Conservation (phyloP, 2,888 invertebrate genomes). For the Sipha maydis region DNA sequence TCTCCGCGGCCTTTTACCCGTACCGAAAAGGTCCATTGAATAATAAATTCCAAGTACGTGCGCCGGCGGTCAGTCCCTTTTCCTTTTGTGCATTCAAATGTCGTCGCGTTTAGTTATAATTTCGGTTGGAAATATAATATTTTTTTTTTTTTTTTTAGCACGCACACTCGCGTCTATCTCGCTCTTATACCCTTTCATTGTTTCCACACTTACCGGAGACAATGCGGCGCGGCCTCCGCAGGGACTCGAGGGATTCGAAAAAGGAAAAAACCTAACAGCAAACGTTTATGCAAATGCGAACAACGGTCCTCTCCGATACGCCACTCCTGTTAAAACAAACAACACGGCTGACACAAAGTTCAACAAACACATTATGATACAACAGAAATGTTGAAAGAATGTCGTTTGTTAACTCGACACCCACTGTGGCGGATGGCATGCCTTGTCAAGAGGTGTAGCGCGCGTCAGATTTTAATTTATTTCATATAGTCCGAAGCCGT, state of each 20-base stretch:
- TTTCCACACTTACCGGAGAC: slow-evolving; percentile 59
- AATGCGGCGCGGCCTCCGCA: slow-evolving; percentile 24
- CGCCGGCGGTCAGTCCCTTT: slow-evolving; percentile 60
- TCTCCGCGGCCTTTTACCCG: slow-evolving; percentile 32
- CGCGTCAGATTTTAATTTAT: too few relatives aligned
- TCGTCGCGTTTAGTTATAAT: slow-evolving; percentile 62
- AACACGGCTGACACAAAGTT: slow-evolving; percentile 8
- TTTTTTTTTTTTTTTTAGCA: slow-evolving; percentile 3
- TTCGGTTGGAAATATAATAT: slow-evolving; percentile 57
- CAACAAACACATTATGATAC: slow-evolving; percentile 32
- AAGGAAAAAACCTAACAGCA: slow-evolving; percentile 19
- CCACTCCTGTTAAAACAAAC: slow-evolving; percentile 48
- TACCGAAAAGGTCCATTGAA: slow-evolving; percentile 55
- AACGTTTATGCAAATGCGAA: slow-evolving; percentile 57
- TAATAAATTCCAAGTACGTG: slow-evolving; percentile 62
- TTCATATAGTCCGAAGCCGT: too few relatives aligned
- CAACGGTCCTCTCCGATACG: slow-evolving; percentile 33
- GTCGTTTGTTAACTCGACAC: too few relatives aligned
- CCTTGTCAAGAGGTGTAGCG: too few relatives aligned
- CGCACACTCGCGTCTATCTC: slow-evolving; percentile 10
- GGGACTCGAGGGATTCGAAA: slow-evolving; percentile 22
- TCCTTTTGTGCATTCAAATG: slow-evolving; percentile 62
- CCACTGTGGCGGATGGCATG: too few relatives aligned
- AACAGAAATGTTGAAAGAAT: neutral
- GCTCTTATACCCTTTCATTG: slow-evolving; percentile 53